These are phyloP conservation scores for Drosophila nannoptera DNA, from an alignment of 1,140 invertebrate genomes.

Conservation along the genomic window DNA sequence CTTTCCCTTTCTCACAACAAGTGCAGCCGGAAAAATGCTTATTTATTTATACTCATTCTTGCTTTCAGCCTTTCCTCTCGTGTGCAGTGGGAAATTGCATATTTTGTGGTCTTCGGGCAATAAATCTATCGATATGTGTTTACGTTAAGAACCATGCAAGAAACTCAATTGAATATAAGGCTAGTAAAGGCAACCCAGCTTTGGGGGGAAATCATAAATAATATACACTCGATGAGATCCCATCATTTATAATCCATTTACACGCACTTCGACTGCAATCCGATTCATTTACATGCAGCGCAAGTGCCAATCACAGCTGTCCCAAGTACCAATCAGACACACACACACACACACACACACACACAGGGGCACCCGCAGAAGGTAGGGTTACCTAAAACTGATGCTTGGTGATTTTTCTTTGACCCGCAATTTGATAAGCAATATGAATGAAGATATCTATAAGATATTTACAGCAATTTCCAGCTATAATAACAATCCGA, in stretches of 20 bases:
- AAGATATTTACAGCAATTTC: slow-evolving; percentile 38
- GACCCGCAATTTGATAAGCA: slow-evolving; percentile 28
- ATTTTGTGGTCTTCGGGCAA: too few relatives aligned
- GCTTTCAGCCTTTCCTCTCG: too few relatives aligned
- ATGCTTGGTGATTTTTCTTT: slow-evolving; percentile 20
- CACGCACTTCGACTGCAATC: slow-evolving; percentile 10
- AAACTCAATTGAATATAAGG: too few relatives aligned
- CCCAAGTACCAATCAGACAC: slow-evolving; percentile 7
- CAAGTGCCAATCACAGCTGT: slow-evolving; percentile 9
- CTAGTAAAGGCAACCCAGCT: too few relatives aligned
- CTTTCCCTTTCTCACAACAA: too few relatives aligned
- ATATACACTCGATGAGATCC: not conserved
- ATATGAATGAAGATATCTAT: slow-evolving; percentile 35
- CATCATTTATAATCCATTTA: not conserved
- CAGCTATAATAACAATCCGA: slow-evolving; percentile 35
- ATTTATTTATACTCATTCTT: too few relatives aligned
- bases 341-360: not conserved
- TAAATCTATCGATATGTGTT: too few relatives aligned
- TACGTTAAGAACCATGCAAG: too few relatives aligned
- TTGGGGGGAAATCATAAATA: too few relatives aligned
- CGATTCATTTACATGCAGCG: slow-evolving; percentile 9
- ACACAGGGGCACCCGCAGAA: too few relatives aligned
- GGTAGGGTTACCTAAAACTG: not conserved
- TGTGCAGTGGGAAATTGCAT: too few relatives aligned
- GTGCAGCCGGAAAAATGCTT: too few relatives aligned